A percentile compares a stretch with the other conserved stretches of the same genome.
Conservation (phyloP, 2,113 vertebrate genomes). For the Chionomys nivalis region DNA sequence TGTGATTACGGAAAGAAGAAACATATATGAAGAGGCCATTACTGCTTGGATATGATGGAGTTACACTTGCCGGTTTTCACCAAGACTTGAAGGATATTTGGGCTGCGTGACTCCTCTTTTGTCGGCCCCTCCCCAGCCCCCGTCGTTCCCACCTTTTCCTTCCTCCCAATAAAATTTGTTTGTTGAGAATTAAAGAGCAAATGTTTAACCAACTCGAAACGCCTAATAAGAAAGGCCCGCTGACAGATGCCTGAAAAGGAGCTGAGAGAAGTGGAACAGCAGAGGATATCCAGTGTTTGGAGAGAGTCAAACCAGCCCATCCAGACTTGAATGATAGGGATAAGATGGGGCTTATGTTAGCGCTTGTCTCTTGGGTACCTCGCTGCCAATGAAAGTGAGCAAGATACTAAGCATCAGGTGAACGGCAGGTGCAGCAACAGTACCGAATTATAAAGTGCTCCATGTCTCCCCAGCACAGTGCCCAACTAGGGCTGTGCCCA, state of each 20-base stretch:
- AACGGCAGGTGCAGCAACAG: background rate
- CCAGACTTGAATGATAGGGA: background rate
- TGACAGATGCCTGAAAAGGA: background rate
- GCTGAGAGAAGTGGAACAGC: background rate
- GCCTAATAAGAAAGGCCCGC: background rate
- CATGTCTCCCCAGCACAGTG: background rate
- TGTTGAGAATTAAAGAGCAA: background rate
- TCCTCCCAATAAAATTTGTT: background rate
- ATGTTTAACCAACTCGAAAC: background rate
- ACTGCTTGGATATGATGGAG: conserved; percentile 6
- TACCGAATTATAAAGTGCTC: background rate
- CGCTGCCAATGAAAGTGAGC: background rate
- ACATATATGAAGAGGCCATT: conserved; percentile 53
- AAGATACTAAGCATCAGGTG: background rate
- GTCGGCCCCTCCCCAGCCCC: background rate
- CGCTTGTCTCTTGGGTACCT: background rate
- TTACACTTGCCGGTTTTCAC: conserved; percentile 11
- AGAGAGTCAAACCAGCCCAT: background rate
- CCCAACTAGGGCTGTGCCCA: background rate
- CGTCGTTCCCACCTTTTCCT: background rate
- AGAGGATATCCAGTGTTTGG: background rate
- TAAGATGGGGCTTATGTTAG: background rate
- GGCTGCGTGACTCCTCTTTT: background rate
- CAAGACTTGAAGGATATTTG: background rate
- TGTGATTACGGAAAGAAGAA: conserved; percentile 58